Percentiles rank a stretch among this genome's conserved stretches.
phyloP scores from a whole-genome alignment of 2,113 vertebrate genomes.

The Mus spicilegus region DNA sequence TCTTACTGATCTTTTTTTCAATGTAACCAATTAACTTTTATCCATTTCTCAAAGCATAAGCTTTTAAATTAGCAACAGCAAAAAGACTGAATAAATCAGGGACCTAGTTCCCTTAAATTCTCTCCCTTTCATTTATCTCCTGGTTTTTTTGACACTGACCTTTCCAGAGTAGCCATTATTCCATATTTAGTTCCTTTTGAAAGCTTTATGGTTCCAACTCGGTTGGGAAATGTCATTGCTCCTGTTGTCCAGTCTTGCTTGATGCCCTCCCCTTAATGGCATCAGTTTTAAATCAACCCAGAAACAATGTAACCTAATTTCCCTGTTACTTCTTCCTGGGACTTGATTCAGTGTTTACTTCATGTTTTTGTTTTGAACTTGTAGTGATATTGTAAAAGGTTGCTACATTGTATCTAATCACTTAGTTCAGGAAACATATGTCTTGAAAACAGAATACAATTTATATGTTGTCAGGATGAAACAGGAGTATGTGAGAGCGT shows the following conservation, averaged over 20 bases:
- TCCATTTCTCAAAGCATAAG: neutral
- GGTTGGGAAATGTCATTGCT: neutral
- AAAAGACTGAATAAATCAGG: neutral
- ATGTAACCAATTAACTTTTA: neutral
- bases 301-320: neutral
- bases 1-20: neutral
- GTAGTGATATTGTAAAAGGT: neutral
- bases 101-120: neutral
- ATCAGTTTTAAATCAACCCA: neutral
- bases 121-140: neutral
- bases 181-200: neutral
- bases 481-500: neutral
- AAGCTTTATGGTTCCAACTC: conserved; percentile 5
- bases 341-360: neutral
- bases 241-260: neutral
- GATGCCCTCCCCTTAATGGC: neutral
- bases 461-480: neutral
- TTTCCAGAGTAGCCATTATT: neutral
- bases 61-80: neutral
- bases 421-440: neutral
- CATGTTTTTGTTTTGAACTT: neutral
- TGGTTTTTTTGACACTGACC: neutral
- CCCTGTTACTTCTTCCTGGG: neutral
- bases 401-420: neutral
- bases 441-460: conserved; percentile 5